Percentiles rank a stretch among this genome's conserved stretches.
These are phyloP conservation scores for Solen grandis DNA, from an alignment of 1,140 invertebrate species.

Conservation along the genomic window DNA sequence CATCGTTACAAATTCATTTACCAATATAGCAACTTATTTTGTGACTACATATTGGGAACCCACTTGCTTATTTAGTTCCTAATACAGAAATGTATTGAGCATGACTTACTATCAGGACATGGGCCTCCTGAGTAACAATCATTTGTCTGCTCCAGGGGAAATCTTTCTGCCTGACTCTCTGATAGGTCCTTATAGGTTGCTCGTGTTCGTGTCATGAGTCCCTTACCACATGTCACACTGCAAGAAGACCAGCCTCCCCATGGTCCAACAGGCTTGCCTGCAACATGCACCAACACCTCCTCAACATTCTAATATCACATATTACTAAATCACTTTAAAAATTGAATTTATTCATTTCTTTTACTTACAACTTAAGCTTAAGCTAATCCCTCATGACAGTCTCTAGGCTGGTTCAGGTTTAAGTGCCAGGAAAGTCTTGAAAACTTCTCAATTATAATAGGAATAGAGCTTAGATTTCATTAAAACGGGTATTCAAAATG, in stretches of 20 bases:
- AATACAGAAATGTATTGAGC: too few relatives aligned
- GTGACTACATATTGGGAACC: too few relatives aligned
- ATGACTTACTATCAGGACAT: conserved; percentile 12
- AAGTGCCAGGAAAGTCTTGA: neutral
- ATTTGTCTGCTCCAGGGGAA: neutral
- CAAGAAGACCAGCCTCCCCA: conserved; percentile 39
- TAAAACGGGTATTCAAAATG: too few relatives aligned
- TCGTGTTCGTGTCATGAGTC: conserved; percentile 22
- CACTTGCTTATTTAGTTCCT: too few relatives aligned
- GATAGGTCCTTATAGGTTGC: neutral
- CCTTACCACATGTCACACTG: conserved; percentile 43
- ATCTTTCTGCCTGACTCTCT: neutral
- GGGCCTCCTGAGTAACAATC: conserved; percentile 39
- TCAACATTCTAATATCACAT: neutral
- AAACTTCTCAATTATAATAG: neutral
- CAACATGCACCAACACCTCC: neutral
- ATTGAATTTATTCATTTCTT: neutral
- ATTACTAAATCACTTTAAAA: neutral
- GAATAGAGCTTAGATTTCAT: too few relatives aligned
- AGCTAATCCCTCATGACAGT: too few relatives aligned
- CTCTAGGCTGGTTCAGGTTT: neutral
- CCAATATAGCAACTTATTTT: too few relatives aligned
- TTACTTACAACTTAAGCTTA: too few relatives aligned
- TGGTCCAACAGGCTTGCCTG: conserved; percentile 25
- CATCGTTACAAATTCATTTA: too few relatives aligned